These are phyloP conservation scores for Lepilemur septentrionalis DNA, from an alignment of 2,797 vertebrate species.

Conservation along the genomic window DNA sequence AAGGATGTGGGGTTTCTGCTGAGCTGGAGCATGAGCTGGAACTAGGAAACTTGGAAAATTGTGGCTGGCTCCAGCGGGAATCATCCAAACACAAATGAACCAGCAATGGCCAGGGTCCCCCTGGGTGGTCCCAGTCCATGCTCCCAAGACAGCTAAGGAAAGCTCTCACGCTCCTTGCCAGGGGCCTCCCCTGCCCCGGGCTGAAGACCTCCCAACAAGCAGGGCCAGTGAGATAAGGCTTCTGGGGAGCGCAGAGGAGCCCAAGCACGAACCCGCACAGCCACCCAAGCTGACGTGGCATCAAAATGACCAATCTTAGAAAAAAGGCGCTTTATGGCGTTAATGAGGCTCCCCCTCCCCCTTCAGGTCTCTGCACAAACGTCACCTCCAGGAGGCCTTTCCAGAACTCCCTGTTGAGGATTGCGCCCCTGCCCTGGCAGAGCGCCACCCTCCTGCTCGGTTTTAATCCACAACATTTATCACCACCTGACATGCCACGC, in stretches of 20 bases:
- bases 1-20: neutral
- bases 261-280: neutral
- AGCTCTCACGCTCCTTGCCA: neutral
- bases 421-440: neutral
- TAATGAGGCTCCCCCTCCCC: no score
- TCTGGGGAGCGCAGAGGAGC: no score
- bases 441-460: no score
- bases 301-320: neutral
- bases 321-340: neutral
- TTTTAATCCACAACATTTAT: neutral
- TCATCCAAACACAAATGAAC: neutral
- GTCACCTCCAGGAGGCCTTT: neutral
- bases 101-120: neutral
- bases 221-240: neutral
- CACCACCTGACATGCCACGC: accelerated
- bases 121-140: constrained; percentile 53
- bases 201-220: constrained; percentile 51
- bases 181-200: neutral
- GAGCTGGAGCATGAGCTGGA: neutral
- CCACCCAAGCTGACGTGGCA: neutral
- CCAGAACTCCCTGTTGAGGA: neutral
- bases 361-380: neutral
- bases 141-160: neutral
- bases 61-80: neutral
- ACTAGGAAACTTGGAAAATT: neutral